phyloP scores from a whole-genome alignment of 2,797 vertebrate species.

The Staurois parvus region DNA sequence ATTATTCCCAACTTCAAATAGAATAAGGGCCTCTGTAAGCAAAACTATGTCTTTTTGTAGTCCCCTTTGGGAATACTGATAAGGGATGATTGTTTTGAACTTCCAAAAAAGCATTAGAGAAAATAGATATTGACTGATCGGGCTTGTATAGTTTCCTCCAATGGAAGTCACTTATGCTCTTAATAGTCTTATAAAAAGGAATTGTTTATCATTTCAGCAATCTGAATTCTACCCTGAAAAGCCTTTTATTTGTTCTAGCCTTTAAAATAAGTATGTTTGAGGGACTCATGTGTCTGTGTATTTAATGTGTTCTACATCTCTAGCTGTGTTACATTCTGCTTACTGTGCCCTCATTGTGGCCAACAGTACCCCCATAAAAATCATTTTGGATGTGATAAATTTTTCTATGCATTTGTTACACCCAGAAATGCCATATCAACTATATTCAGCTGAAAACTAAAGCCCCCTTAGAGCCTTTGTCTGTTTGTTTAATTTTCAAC shows the following conservation, averaged over 20 bases:
- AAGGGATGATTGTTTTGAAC: constrained; percentile 12
- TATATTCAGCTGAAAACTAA: too few species aligned
- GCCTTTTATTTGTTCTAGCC: constrained; percentile 20
- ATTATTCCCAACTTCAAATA: not conserved
- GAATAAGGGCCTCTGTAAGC: not conserved
- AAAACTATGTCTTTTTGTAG: not conserved
- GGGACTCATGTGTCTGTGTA: not conserved
- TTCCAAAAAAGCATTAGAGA: constrained; percentile 26
- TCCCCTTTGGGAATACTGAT: not conserved
- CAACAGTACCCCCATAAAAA: too few species aligned
- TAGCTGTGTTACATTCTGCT: constrained; percentile 3
- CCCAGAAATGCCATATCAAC: too few species aligned
- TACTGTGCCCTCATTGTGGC: not conserved
- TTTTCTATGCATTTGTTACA: too few species aligned
- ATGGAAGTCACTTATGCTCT: constrained; percentile 1
- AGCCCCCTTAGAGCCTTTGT: too few species aligned
- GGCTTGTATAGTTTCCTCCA: constrained; percentile 1
- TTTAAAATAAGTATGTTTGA: not conserved
- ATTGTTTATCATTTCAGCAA: constrained; percentile 20
- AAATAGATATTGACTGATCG: constrained; percentile 30
- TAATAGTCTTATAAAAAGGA: constrained; percentile 30
- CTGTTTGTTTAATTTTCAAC: too few species aligned
- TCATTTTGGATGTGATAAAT: too few species aligned
- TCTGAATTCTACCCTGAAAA: constrained; percentile 17
- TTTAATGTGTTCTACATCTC: not conserved